Base-by-base conservation (phyloP, 2,113 vertebrate species). In the Scalopus aquaticus region DNA sequence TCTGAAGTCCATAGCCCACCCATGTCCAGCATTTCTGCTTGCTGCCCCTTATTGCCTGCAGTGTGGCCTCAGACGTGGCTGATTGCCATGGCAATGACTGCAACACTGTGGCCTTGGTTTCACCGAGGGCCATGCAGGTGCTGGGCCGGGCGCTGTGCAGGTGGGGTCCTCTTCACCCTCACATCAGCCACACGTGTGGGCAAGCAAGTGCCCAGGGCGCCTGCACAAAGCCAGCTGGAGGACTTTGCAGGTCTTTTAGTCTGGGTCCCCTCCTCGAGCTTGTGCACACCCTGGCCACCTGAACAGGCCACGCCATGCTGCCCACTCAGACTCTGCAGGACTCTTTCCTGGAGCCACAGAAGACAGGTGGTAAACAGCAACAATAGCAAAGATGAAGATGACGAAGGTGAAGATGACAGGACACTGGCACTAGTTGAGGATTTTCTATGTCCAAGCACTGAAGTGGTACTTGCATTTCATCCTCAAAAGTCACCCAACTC, bases 121-220 rank as follows among this genome's bases (percentile, higher is more conserved):
- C n/a, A 3, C 54, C 2, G 30, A 69, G 44, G 15, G 12, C 70
- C 42, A 3, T 22, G 22, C 73, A 17, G 39, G 44, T 11, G 0
- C 46, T 3, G 1, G 44, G 32, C 8, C 73, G 3, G 9, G 65
- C 1, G 12, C 17, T 15, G 1, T 3, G 39, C 74, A 12, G 3
- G 4, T 3, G 44, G 35, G 67, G 10, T 51, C 17, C 24, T 46
- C 10, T 49, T 13, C 2, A 16, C 39, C 35, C 37, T 54, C 35
- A 30, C 39, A 9, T 19, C 6, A 19, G 58, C 8, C 49, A 9
- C 0, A 0, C 0, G 19, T 32, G 42, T 22, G 13, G 28, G 28
- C 5, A 2, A 20, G 42, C 3, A 1, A n/a, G 5, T 15, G 16
- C 0, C 37, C 0, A 5, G 19, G 30, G 32, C 9, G 9, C 32